Evolutionary conservation across 2,113 vertebrate species (phyloP), one percentile per base, ranked within the genome.

Genomic region (Camelus bactrianus): DNA sequence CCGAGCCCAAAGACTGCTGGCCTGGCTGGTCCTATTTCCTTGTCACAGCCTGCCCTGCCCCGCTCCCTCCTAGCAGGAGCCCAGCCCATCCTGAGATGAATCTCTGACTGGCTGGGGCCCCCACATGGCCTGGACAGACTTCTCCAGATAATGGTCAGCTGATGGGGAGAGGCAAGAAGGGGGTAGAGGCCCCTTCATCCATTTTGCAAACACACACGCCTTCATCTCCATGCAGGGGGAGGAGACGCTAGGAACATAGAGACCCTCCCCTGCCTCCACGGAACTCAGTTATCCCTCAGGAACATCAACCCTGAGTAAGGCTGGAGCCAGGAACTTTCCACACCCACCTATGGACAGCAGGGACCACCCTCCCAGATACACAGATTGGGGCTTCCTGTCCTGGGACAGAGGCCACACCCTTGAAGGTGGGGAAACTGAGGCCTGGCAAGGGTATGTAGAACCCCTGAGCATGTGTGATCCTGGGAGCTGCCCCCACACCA

Each of bases 211-310:
- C 70, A 38, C 16, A 16, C n/a, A 35, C 77, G 38, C 48, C 42
- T 16, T 58, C 3, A 0, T 20, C 38, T 30, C 38, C 19, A 20
- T 0, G 22, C 50, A 19, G 13, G 35, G 16, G 42, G 38, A 32
- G 35, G 14, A 42, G 9, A 67, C 10, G 9, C 20, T n/a, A 17
- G 65, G 75, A 73, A 30, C 46, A 24, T 0, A 0, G n/a, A 0
- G 12, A 54, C 24, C 17, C 67, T 50, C 30, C 48, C 30, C 17
- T 30, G 58, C 32, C 14, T 0, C 73, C 50, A 54, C 0, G 17
- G 62, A 17, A 38, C 79, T 60, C 46, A 1, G 4, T 48, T 15
- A 82, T 11, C n/a, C 32, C 60, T 52, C 22, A n/a, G 58, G 50
- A 72, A 14, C 12, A 58, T n/a, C 50, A 48, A 8, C 22, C n/a